Base-by-base conservation (phyloP, 1,140 invertebrate genomes). In the Drosophila parabipectinata region DNA sequence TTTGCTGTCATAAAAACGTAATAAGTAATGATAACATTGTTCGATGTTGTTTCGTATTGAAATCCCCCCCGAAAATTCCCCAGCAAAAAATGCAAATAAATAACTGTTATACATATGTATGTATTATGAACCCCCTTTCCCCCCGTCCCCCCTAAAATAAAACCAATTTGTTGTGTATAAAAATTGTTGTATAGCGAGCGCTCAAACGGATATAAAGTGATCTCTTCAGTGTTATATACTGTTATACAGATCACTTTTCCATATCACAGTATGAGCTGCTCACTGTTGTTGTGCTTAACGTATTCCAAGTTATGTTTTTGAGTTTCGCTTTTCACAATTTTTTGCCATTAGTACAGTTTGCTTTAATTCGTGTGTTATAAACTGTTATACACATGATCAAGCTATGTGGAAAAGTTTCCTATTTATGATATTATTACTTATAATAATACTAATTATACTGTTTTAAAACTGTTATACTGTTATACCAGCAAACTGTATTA, bases 251-350 rank as follows among this genome's bases (percentile, higher is more conserved):
- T 59, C 57, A 51, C 45, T 44, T 44, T 44, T 44, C 12, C 6
- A 56, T 73, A 56, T 73, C 72, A 39, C 72, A 47, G 34, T 75
- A 75, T 75, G 61, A 47, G 32, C 50, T 78, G 58, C 67, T 72
- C 39, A 44, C 74, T 78, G 69, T 85, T 76, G 83, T 87, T 87
- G 82, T 87, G 82, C 82, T 87, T 88, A 78, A 79, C 79, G 83
- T 87, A 88, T 88, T 88, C 58, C 55, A 87, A 88, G 48, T 82
- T 57, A 78, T 76, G 10, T 88, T 78, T 60, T 78, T 64, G 34
- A 53, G 72, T 61, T 77, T 69, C 28, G 72, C 62, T 69, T 74
- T 63, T 53, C n/a, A 63, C 8, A 47, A 21, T 9, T 21, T 21
- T 52, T 78, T 79, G 64, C 45, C 52, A 55, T 37, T 51, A 54